Conservation (phyloP, 2,797 vertebrate species). For the Neomorphus geoffroyi region DNA sequence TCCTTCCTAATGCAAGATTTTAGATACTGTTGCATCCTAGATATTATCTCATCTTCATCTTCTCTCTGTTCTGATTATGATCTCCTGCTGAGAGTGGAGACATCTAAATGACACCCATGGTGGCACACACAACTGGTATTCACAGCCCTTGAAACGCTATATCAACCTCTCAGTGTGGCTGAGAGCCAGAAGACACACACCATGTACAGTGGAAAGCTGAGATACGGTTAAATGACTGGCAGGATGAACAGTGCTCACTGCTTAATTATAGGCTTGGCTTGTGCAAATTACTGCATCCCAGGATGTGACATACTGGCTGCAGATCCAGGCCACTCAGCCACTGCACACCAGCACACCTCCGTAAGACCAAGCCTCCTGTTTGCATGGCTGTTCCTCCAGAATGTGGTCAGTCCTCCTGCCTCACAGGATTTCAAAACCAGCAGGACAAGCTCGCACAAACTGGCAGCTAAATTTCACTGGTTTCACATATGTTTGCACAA, state of each 20-base stretch:
- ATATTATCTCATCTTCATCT: not conserved
- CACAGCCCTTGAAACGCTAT: not conserved
- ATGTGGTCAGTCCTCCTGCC: not conserved
- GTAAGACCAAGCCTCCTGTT: not conserved
- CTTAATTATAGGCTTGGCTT: not conserved
- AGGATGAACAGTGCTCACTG: not conserved
- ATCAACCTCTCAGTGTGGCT: not conserved
- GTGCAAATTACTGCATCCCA: not conserved
- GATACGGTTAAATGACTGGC: not conserved
- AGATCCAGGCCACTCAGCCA: not conserved
- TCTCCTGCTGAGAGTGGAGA: not conserved
- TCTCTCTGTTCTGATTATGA: not conserved
- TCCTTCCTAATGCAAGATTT: not conserved
- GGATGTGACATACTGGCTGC: not conserved
- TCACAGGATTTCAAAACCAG: not conserved
- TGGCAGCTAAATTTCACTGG: not conserved
- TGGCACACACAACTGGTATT: not conserved
- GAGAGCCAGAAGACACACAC: not conserved
- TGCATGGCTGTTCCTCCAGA: not conserved
- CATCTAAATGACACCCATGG: not conserved
- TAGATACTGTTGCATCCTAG: not conserved
- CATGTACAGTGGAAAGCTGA: not conserved
- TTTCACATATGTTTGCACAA: not conserved
- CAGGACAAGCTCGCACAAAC: not conserved
- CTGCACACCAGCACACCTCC: fast-evolving